Evolutionary conservation across 2,113 vertebrate genomes (phyloP), one percentile per base, ranked within the genome.

Genomic region (Bufo bufo): DNA sequence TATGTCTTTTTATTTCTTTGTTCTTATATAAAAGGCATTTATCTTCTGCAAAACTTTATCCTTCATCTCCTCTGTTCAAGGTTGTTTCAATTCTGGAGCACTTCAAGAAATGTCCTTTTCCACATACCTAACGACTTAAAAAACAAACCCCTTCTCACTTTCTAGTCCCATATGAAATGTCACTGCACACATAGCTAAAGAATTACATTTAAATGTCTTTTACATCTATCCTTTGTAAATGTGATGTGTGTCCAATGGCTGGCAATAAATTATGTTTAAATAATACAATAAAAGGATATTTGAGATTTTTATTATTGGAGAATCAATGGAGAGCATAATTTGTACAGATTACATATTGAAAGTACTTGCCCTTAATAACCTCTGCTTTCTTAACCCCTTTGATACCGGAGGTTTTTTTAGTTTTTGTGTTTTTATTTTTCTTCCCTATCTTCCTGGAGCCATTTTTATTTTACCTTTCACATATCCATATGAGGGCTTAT

Each of bases 31-130:
- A 50, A 33, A 69, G 65, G 17, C 82, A 84, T 84, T 54, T 71
- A 84, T 84, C 82, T 84, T 84, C 82, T 84, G 82, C 82, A 65
- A 69, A 84, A 84, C 20, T 54, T 50, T 84, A 84, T 84, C 82
- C 82, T 84, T 84, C 49, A 66, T 81, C 49, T 75, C 43, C 45
- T 49, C 49, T 71, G 47, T 84, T 84, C 82, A 84, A 84, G 82
- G 82, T 84, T 84, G 82, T n/a, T 65, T 82, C 58, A 49, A 10
- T 54, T 63, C 49, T 84, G 82, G 65, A 84, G 71, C 63, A 84
- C 82, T 54, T 84, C 82, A 54, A 84, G 63, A 71, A 83, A 83
- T 69, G 61, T 83, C 81, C 61, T 69, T 66, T 83, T 11, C 47
- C 81, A 80, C 4, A 69, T 16, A 33, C 61, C 81, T 83, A 65